Conservation (phyloP, 2,113 vertebrate species). For the Indicator maculatus region DNA sequence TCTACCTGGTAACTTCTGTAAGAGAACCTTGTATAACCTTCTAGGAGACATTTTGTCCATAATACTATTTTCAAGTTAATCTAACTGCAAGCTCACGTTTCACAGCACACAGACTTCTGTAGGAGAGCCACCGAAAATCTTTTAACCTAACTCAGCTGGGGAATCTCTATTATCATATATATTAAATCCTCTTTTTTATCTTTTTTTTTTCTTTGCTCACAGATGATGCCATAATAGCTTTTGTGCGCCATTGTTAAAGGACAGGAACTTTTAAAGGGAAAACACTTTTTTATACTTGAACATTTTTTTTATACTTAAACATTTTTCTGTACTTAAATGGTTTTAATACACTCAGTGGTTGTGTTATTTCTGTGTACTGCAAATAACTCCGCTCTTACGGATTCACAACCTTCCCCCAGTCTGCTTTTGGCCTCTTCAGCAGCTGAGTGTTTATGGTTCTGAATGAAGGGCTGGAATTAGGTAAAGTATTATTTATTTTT, state of each 20-base stretch:
- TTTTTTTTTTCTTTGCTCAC: background rate
- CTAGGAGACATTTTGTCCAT: background rate
- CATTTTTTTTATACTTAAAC: background rate
- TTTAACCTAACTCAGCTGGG: constrained; percentile 4
- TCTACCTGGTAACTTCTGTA: background rate
- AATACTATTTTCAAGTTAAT: background rate
- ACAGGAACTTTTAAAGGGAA: background rate
- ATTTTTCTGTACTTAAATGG: background rate
- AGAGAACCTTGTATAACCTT: background rate
- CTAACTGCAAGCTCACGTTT: background rate
- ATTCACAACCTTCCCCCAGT: background rate
- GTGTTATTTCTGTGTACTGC: background rate
- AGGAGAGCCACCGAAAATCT: background rate
- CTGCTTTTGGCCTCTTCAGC: constrained; percentile 15
- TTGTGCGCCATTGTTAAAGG: background rate
- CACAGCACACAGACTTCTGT: background rate
- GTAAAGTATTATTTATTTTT: background rate
- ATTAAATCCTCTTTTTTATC: background rate
- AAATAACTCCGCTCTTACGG: background rate
- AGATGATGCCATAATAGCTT: background rate
- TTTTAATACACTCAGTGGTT: background rate
- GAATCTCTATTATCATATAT: constrained; percentile 26
- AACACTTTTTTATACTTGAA: background rate
- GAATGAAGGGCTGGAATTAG: constrained; percentile 37
- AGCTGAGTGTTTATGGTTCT: constrained; percentile 46